These are phyloP conservation scores for Trachemys scripta DNA, from an alignment of 2,113 vertebrate genomes.

Conservation along the genomic window DNA sequence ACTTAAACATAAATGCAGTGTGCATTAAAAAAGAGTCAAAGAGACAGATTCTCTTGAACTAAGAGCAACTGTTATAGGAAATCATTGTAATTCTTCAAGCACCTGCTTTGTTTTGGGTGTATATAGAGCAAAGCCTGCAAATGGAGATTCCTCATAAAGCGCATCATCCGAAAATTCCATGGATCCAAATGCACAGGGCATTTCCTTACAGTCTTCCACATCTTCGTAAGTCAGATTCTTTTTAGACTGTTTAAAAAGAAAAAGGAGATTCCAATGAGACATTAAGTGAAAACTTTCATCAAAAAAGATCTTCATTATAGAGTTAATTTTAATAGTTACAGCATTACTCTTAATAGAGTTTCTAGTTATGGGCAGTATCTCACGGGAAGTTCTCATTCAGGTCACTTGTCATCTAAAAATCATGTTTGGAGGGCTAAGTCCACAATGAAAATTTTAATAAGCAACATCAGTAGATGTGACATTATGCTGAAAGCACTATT, in stretches of 20 bases:
- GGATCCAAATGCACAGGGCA: constrained; percentile 62
- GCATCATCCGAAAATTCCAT: constrained; percentile 71
- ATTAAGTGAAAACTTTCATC: neutral
- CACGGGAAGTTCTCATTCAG: fast-evolving
- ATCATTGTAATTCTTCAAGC: neutral
- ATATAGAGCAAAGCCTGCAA: constrained; percentile 32
- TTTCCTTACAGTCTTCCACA: constrained; percentile 50
- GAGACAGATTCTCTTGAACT: neutral
- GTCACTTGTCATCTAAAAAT: neutral
- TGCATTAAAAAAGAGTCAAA: neutral
- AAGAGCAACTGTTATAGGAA: neutral
- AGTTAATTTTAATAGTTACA: neutral
- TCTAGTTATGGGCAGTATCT: neutral
- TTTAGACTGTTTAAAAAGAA: constrained; percentile 69
- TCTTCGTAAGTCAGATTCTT: constrained; percentile 74
- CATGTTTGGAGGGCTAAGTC: neutral
- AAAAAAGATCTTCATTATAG: neutral
- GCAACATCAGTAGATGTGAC: neutral
- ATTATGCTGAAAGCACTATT: neutral
- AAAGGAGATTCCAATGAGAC: neutral
- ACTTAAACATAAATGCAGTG: neutral
- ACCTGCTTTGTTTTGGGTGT: constrained; percentile 52
- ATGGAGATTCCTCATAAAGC: constrained; percentile 60
- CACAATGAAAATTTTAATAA: neutral
- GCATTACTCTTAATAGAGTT: neutral